Base-by-base conservation (phyloP, 1,140 invertebrate genomes). In the Lethrus apterus region DNA sequence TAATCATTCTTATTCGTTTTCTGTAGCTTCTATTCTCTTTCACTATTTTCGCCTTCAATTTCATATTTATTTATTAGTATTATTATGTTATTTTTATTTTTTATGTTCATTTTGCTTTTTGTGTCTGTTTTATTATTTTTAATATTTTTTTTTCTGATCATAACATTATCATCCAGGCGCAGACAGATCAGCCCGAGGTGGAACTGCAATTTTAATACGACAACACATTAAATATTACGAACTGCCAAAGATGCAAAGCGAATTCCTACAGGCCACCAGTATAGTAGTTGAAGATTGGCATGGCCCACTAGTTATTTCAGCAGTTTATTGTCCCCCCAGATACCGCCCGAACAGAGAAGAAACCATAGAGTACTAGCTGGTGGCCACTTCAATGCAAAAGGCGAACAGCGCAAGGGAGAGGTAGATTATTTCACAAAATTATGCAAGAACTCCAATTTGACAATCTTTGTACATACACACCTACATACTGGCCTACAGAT, bases 311-410 rank as follows among this genome's bases (percentile, higher is more conserved):
- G 58, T 31, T 15, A 35, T 64, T 21, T 57, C 58, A 4, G 56
- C 64, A 36, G 43, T 67, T 2, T 68, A 69, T 24, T 56, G 58
- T 41, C 62, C 64, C 17, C 59, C 63, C 15, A 62, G 56, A 48
- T 51, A 54, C 36, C 42, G 31, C 7, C 31, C 63, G 11, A 61
- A 55, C 30, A 21, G 44, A 18, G 15, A 59, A 8, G 23, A 67
- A 1, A 68, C 58, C 35, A 26, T 20, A 11, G 19, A 50, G 5
- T 62, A 60, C 30, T 60, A 17, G 57, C 52, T 1, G 65, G 61
- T 9, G 66, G 66, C 0, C 64, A 71, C 40, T 70, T 57, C 34
- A 72, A 70, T 45, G 62, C 64, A 10, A 70, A 71, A n/a, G n/a
- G n/a, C n/a, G n/a, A n/a, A 21, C 1, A 60, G 48, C 14, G 44